Conservation (phyloP, 1,140 invertebrate genomes). For the Leptopilina clavipes region DNA sequence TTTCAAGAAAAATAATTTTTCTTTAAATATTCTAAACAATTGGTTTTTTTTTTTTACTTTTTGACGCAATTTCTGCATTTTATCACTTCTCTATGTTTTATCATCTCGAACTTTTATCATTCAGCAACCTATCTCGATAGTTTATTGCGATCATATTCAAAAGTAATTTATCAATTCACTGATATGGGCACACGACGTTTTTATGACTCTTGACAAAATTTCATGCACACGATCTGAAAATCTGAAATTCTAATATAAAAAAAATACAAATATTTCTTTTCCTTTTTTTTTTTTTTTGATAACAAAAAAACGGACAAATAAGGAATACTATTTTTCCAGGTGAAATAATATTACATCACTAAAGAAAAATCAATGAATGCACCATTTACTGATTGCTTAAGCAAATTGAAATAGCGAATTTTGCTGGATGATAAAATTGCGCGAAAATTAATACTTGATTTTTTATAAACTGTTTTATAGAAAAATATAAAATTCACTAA, state of each 20-base stretch:
- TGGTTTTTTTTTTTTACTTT: too few species aligned
- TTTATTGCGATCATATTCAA: neutral
- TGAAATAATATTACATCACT: constrained; percentile 12
- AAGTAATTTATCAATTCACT: neutral
- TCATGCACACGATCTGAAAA: too few species aligned
- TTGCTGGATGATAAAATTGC: neutral
- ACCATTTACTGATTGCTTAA: constrained; percentile 19
- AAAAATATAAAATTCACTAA: too few species aligned
- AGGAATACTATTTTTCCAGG: neutral
- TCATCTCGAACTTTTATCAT: neutral
- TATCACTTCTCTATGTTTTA: neutral
- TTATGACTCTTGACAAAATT: neutral
- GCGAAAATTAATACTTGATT: too few species aligned
- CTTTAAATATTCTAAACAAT: too few species aligned
- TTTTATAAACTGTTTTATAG: too few species aligned
- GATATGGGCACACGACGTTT: neutral
- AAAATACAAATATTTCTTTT: too few species aligned
- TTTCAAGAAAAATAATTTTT: too few species aligned
- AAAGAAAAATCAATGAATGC: constrained; percentile 13
- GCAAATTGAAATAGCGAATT: neutral
- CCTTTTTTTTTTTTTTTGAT: too few species aligned
- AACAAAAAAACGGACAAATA: neutral
- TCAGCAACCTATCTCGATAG: too few species aligned
- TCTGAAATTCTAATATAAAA: too few species aligned
- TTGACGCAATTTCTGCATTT: neutral